Conservation (phyloP, 2,113 vertebrate genomes). For the Zapus hudsonius region DNA sequence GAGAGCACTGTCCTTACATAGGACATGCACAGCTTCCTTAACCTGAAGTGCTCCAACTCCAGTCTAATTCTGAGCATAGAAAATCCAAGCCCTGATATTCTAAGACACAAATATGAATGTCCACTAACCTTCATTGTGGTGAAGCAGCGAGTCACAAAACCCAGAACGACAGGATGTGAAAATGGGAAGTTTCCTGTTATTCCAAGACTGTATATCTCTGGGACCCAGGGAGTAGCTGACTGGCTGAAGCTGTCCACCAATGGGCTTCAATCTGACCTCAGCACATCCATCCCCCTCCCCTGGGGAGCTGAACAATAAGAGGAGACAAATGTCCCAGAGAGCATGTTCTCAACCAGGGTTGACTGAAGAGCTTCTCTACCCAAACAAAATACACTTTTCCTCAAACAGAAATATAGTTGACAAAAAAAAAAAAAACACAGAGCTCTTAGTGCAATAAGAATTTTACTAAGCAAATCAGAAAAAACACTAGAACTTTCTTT, state of each 20-base stretch:
- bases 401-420: not conserved
- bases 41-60: not conserved
- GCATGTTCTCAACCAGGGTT: not conserved
- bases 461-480: not conserved
- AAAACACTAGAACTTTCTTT: not conserved
- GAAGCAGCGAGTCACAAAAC: slow-evolving; percentile 55
- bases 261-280: not conserved
- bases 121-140: slow-evolving; percentile 88
- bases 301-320: slow-evolving; percentile 82
- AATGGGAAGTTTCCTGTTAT: slow-evolving; percentile 80
- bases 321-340: not conserved
- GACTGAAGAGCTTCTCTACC: not conserved
- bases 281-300: slow-evolving; percentile 40
- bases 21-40: not conserved
- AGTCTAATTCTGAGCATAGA: not conserved
- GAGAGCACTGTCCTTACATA: not conserved
- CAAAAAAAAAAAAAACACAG: not conserved
- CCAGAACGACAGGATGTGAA: slow-evolving; percentile 82
- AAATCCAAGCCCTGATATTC: not conserved
- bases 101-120: slow-evolving; percentile 25
- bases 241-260: slow-evolving; percentile 65
- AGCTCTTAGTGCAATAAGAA: not conserved
- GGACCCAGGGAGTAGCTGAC: slow-evolving; percentile 63
- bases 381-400: not conserved
- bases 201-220: slow-evolving; percentile 60